Base-by-base conservation (phyloP, 1,140 invertebrate species). In the Brevipalpus yothersi region DNA sequence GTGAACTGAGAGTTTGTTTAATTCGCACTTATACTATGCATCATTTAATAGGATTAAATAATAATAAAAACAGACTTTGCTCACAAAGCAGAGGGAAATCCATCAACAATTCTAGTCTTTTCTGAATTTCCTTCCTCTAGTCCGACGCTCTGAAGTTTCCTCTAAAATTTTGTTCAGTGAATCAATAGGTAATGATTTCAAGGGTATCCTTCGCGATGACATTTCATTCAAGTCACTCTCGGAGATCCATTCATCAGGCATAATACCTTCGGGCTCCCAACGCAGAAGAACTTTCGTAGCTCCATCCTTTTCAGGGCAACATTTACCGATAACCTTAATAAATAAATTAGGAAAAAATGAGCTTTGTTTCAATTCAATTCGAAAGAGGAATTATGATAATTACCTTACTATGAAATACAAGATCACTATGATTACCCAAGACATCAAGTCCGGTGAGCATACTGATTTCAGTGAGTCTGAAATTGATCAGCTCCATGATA, bases 401-500 rank as follows among this genome's bases (percentile, higher is more conserved):
- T 69, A 82, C 77, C 73, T 78, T 75, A 72, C 79, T 80, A 68
- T 77, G 76, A 69, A 83, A 72, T 67, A 75, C 75, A 63, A 82
- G 72, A 41, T 75, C 69, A 63, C 73, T 72, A 63, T 72, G 66
- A 60, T 72, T 67, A 62, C 77, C 75, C 61, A 75, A 70, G 15
- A 78, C 79, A 66, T 80, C 76, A 53, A 76, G 75, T 64, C 79
- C 75, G 19, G 79, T 78, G 62, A 78, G 66, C 60, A 73, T 72
- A 53, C 79, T 68, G 59, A 84, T 69, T 62, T 78, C 76, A 17
- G 64, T 60, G 21, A 71, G 56, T 49, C 68, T 63, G 67, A 82
- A 80, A 68, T 84, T 81, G 15, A 90, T 73, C 21, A 82, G 80
- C 70, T 88, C 84, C 86, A 89, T 89, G 58, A 84, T 82, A 41